Base-by-base conservation (phyloP, 2,797 vertebrate species). In the Arctocebus calabarensis region DNA sequence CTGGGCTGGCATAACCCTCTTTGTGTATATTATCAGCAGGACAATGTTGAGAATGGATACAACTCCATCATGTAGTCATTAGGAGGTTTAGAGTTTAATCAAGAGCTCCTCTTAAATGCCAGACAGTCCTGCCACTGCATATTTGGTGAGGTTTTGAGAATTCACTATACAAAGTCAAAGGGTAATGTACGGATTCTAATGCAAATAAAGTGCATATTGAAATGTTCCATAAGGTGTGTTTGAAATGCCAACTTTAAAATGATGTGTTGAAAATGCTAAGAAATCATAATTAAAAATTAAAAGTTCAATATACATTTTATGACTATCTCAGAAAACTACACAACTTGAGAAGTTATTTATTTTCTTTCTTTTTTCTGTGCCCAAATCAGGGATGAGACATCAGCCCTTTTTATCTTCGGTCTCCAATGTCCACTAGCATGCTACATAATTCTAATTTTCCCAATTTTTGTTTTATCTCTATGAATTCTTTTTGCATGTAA, bases 231-330 rank as follows among this genome's bases (percentile, higher is more conserved):
- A 64, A 90, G 13, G 12, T 71, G 59, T n/a, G 17, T 75, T 57
- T 77, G 40, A 94, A 91, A 77, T 92, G 68, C 3, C 82, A 14
- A 59, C 2, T 82, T 75, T 32, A 17, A 89, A 62, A 9, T 59
- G 4, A 2, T 34, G 4, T 70, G 4, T 43, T 92, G 29, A 64
- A 71, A 96, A 52, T 52, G 2, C 61, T 61, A 61, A 64, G 20
- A 84, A 75, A 52, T 27, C 13, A 27, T 40, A 0, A 48, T 74
- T 23, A 19, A 0, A 57, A 11, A 66, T 57, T 59, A 52, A 57
- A 10, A 23, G 4, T 66, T 90, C 45, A 91, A 90, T 3, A 2
- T 29, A 13, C 5, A 2, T 82, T 34, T 7, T 68, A 27, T 52
- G 14, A 88, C 29, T 62, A 7, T 78, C 2, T 25, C 29, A 57